A percentile compares a stretch with the other conserved stretches of the same genome.
Conservation (phyloP, 2,113 vertebrate species). For the Danio rerio region GRCz12tu NC_133182.1:16364501-16365000, state of each 20-base stretch:
- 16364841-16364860: conserved; percentile 15
- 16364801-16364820: background rate
- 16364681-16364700: background rate
- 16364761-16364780: background rate
- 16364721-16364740: conserved; percentile 52
- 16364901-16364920: conserved; percentile 1
- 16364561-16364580: too few relatives aligned
- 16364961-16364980: conserved; percentile 13
- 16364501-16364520: too few relatives aligned
- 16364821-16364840: conserved; percentile 16
- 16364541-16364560: too few relatives aligned
- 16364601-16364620: background rate
- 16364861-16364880: conserved; percentile 27
- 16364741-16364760: conserved; percentile 46
- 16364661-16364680: background rate
- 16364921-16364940: background rate
- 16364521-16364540: too few relatives aligned
- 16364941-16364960: conserved; percentile 31
- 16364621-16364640: background rate
- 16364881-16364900: conserved; percentile 17
- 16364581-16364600: background rate
- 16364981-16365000: background rate
- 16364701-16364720: background rate
- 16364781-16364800: conserved; percentile 3
- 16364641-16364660: background rate